Conservation (phyloP, 2,888 invertebrate species). For the Cryptus viduatorius region DNA sequence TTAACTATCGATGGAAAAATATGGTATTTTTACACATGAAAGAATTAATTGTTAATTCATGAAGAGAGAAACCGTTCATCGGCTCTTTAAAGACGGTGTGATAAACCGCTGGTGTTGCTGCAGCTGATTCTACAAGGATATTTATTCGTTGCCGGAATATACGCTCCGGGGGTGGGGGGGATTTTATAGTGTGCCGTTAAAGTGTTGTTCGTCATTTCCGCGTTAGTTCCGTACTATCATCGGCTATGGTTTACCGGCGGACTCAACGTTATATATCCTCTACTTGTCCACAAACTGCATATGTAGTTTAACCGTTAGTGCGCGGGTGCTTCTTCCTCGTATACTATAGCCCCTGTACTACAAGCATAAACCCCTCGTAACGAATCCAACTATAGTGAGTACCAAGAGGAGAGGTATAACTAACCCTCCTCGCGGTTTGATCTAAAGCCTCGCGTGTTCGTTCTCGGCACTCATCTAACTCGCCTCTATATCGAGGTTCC, state of each 20-base stretch:
- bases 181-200: conserved; percentile 25
- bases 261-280: conserved; percentile 11
- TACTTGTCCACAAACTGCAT: conserved; percentile 5
- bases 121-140: conserved; percentile 11
- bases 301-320: conserved; percentile 31
- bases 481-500: conserved; percentile 10
- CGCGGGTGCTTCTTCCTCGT: conserved; percentile 17
- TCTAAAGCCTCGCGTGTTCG: conserved; percentile 63
- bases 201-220: conserved; percentile 16
- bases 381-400: conserved; percentile 3
- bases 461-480: conserved; percentile 14
- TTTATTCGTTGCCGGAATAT: conserved; percentile 26
- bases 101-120: conserved; percentile 15
- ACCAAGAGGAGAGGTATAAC: conserved; percentile 1
- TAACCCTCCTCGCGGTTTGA: conserved; percentile 44
- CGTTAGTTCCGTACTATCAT: conserved; percentile 12
- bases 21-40: no score
- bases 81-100: background rate
- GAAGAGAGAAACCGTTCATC: background rate
- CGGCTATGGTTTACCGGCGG: conserved; percentile 22
- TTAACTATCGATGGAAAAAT: no score
- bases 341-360: background rate
- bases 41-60: background rate
- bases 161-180: background rate
- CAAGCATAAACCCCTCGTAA: background rate